Evolutionary conservation across 2,888 invertebrate species (phyloP).

Genomic region (Neocrepidodera transversa): DNA sequence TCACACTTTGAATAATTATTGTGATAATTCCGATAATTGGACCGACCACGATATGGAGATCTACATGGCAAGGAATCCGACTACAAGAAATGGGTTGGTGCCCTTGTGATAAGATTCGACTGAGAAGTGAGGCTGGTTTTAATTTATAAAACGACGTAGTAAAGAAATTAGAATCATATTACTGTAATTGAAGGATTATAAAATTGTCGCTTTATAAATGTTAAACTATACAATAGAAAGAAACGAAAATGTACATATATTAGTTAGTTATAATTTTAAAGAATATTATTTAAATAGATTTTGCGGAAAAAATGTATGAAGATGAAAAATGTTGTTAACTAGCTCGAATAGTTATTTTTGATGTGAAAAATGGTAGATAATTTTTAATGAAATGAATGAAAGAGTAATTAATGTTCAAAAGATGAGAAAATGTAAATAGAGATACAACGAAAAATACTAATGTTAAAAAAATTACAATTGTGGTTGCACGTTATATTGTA

Average conservation of each 20-base stretch:
- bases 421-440: neutral
- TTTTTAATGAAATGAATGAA: no score
- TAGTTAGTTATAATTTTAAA: no score
- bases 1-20: conserved; percentile 83
- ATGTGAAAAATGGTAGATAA: neutral
- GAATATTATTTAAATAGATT: neutral
- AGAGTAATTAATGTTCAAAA: neutral
- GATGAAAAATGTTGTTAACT: neutral
- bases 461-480: conserved; percentile 5
- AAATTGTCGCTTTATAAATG: no score
- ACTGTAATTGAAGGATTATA: neutral
- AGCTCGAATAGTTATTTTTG: neutral
- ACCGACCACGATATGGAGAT: conserved; percentile 96
- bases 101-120: conserved; percentile 66
- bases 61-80: conserved; percentile 91
- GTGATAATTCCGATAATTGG: conserved; percentile 92
- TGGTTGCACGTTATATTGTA: neutral
- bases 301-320: neutral
- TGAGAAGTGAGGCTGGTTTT: conserved; percentile 3
- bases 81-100: conserved; percentile 83
- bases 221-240: neutral
- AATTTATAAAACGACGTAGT: conserved; percentile 1
- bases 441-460: neutral
- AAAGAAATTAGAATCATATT: neutral
- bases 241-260: neutral